A percentile compares a stretch with the other conserved stretches of the same genome.
Conservation (phyloP, 2,113 vertebrate genomes). For the Pantherophis guttatus region DNA sequence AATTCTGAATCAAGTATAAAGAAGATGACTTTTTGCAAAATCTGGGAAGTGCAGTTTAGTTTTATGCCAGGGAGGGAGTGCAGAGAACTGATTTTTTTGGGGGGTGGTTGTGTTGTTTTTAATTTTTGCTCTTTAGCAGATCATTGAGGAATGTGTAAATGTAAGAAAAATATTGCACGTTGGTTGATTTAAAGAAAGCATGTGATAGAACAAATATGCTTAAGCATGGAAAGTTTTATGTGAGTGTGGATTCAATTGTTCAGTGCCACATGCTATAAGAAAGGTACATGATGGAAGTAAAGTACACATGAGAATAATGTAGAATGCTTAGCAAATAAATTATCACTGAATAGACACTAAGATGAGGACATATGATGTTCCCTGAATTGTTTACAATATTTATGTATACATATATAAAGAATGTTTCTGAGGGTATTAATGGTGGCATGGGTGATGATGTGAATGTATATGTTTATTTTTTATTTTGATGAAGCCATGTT, state of each 20-base stretch:
- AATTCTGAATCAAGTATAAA: background rate
- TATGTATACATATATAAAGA: too few species aligned
- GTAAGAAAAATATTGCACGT: background rate
- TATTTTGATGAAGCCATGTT: background rate
- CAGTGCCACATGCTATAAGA: background rate
- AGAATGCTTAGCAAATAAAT: background rate
- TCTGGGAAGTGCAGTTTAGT: background rate
- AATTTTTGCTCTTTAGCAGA: background rate
- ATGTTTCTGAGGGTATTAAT: background rate
- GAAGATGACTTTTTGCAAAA: background rate
- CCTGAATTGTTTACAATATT: background rate
- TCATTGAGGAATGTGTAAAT: background rate
- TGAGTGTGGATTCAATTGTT: background rate
- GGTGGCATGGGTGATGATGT: background rate
- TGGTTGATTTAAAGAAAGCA: background rate
- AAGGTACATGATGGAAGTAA: background rate
- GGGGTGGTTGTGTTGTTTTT: background rate
- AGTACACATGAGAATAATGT: background rate
- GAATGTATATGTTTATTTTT: background rate
- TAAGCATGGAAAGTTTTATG: background rate
- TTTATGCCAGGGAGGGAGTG: background rate
- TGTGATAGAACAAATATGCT: background rate
- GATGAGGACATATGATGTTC: background rate
- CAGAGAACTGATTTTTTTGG: background rate
- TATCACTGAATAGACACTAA: background rate